phyloP scores from a whole-genome alignment of 2,113 vertebrate genomes.

The Narcine bancroftii region DNA sequence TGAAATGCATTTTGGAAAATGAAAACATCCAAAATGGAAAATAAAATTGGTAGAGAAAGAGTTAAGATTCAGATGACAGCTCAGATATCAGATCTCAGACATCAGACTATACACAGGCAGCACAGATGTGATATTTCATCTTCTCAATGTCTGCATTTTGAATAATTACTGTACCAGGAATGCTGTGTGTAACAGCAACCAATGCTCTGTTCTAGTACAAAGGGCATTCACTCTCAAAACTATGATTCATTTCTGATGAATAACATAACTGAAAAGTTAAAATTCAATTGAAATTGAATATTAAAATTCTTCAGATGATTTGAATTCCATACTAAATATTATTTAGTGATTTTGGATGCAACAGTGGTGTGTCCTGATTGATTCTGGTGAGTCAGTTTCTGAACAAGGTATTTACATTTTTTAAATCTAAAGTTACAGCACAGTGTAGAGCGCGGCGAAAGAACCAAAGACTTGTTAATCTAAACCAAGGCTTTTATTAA shows the following conservation, averaged over 20 bases:
- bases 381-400: background rate
- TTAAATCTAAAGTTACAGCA: too few relatives aligned
- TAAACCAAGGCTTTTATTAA: too few relatives aligned
- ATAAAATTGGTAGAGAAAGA: background rate
- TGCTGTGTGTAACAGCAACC: background rate
- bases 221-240: slow-evolving; percentile 22
- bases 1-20: background rate
- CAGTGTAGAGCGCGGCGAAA: too few relatives aligned
- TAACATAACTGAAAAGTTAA: slow-evolving; percentile 41
- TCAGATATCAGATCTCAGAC: background rate
- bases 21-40: background rate
- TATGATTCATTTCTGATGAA: slow-evolving; percentile 22
- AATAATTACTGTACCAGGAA: background rate
- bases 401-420: too few relatives aligned
- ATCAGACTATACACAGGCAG: background rate
- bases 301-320: slow-evolving; percentile 55
- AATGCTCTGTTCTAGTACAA: slow-evolving; percentile 26
- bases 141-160: slow-evolving; percentile 26
- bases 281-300: slow-evolving; percentile 56
- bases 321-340: background rate
- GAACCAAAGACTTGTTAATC: too few relatives aligned
- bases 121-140: slow-evolving; percentile 31
- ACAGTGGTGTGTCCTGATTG: background rate
- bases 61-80: background rate
- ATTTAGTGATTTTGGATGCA: background rate